These are phyloP conservation scores for Leptarthrus brevirostris DNA, from an alignment of 2,888 invertebrate genomes.

Conservation along the genomic window DNA sequence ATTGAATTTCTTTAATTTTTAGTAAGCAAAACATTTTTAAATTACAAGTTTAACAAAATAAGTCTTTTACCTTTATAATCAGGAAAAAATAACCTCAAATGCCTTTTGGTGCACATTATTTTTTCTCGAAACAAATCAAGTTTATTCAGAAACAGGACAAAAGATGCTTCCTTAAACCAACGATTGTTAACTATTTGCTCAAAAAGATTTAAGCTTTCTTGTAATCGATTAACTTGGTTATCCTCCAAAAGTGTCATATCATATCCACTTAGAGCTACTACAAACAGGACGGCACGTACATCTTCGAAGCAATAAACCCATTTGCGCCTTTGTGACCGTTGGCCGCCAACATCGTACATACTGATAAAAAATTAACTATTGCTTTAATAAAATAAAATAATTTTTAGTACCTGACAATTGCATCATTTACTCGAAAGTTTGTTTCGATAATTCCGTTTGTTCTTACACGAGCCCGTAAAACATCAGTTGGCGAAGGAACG, in stretches of 20 bases:
- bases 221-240: slow-evolving; percentile 72
- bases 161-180: slow-evolving; percentile 73
- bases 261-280: slow-evolving; percentile 74
- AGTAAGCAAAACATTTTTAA: no score
- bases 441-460: slow-evolving; percentile 77
- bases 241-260: slow-evolving; percentile 76
- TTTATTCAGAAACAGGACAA: slow-evolving; percentile 75
- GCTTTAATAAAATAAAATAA: no score
- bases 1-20: no score
- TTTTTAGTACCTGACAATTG: slow-evolving; percentile 68
- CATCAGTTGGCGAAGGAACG: slow-evolving; percentile 74
- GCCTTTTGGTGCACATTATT: slow-evolving; percentile 73
- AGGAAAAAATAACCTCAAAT: slow-evolving; percentile 72
- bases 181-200: slow-evolving; percentile 75
- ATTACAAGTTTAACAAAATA: no score
- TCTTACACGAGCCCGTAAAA: slow-evolving; percentile 72
- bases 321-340: slow-evolving; percentile 74
- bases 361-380: slow-evolving; percentile 63
- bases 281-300: slow-evolving; percentile 73
- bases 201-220: slow-evolving; percentile 74
- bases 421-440: slow-evolving; percentile 73
- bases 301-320: slow-evolving; percentile 79
- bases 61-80: slow-evolving; percentile 72
- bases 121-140: slow-evolving; percentile 75
- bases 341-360: slow-evolving; percentile 77